A percentile compares a stretch with the other conserved stretches of the same genome.
Conservation (phyloP, 2,797 vertebrate genomes). For the Tragopan temminckii region DNA sequence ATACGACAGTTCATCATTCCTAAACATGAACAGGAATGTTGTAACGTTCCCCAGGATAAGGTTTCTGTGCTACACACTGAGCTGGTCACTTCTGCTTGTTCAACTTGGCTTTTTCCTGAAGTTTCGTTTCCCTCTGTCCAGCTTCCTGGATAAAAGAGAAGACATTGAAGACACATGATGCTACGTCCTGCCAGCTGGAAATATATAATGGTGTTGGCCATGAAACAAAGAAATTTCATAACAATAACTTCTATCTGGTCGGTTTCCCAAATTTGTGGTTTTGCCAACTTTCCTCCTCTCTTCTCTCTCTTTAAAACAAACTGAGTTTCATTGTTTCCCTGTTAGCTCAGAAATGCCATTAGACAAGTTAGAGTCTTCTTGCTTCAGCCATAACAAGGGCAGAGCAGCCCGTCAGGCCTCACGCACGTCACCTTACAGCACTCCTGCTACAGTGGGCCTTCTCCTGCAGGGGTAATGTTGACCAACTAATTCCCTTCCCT, state of each 20-base stretch:
- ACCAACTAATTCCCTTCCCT: not conserved
- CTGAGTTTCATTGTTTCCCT: slow-evolving; percentile 27
- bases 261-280: not conserved
- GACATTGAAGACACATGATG: slow-evolving; percentile 6
- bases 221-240: slow-evolving; percentile 41
- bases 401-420: not conserved
- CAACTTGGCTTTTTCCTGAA: not conserved
- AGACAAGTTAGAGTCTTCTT: slow-evolving; percentile 4
- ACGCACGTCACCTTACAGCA: rapidly evolving
- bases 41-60: not conserved
- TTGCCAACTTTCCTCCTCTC: slow-evolving; percentile 9
- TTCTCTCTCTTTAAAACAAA: not conserved
- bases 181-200: not conserved
- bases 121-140: not conserved
- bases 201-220: slow-evolving; percentile 35
- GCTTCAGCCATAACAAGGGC: not conserved
- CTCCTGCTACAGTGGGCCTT: not conserved
- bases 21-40: not conserved
- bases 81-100: not conserved
- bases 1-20: rapidly evolving
- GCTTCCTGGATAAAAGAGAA: not conserved
- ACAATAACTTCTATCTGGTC: slow-evolving; percentile 49
- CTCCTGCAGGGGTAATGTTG: rapidly evolving
- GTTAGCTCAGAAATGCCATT: slow-evolving; percentile 24
- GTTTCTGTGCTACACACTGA: not conserved